A percentile compares a stretch with the other conserved stretches of the same genome.
These are phyloP conservation scores for Drosophila mojavensis DNA, from an alignment of 1,140 invertebrate species.

Conservation along the genomic window DNA sequence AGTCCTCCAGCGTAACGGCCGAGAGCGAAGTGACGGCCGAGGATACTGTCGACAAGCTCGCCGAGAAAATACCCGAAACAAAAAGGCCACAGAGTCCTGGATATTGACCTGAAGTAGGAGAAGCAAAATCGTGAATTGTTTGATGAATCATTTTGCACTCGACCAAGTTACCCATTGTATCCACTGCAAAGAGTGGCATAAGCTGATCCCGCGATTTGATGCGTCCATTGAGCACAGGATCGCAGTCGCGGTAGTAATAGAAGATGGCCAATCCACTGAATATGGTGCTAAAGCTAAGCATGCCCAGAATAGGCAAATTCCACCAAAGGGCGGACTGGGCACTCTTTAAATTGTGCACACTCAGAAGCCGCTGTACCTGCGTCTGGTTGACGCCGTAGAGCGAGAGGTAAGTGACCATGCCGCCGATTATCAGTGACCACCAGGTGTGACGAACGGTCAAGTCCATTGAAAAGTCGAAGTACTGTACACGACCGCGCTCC, in stretches of 20 bases:
- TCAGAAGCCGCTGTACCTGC: constrained; percentile 94
- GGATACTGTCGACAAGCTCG: constrained; percentile 92
- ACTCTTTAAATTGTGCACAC: constrained; percentile 88
- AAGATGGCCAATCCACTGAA: constrained; percentile 92
- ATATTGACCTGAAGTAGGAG: constrained; percentile 79
- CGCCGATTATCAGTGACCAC: constrained; percentile 90
- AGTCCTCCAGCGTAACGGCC: constrained; percentile 93
- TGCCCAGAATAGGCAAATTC: constrained; percentile 88
- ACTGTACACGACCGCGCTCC: constrained; percentile 87
- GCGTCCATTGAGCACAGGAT: constrained; percentile 87
- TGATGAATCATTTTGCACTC: neutral
- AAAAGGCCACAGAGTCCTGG: constrained; percentile 93
- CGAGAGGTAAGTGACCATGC: constrained; percentile 90
- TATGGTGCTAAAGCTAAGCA: constrained; percentile 88
- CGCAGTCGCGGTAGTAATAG: constrained; percentile 90
- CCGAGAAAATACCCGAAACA: constrained; percentile 93
- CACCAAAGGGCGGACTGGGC: constrained; percentile 89
- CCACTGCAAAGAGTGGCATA: constrained; percentile 91
- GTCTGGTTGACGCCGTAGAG: constrained; percentile 93
- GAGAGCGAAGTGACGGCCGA: constrained; percentile 93
- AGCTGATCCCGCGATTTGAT: constrained; percentile 86
- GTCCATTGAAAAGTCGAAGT: constrained; percentile 87
- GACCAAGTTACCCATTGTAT: constrained; percentile 86
- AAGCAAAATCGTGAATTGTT: neutral
- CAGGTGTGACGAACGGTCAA: constrained; percentile 90